Conservation (phyloP, 92 coral and sea anemone species). For the Epizoanthus illoricatus region DNA sequence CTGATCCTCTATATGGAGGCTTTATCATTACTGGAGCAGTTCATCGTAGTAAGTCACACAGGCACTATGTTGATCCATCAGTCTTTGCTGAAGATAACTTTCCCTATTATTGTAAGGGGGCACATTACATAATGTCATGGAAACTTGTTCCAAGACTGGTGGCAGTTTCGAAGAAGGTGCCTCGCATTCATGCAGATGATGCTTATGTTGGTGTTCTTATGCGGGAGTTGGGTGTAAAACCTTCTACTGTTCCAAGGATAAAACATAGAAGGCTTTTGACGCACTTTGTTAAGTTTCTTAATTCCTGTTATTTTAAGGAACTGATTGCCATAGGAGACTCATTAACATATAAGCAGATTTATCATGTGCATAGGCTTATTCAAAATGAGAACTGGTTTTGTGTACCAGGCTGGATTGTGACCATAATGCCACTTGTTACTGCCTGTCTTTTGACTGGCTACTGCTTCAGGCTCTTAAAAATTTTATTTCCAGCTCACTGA, state of each 20-base stretch:
- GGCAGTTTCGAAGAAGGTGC: slow-evolving; percentile 50
- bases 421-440: slow-evolving; percentile 20
- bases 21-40: slow-evolving; percentile 59
- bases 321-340: slow-evolving; percentile 80
- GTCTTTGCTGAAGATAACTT: slow-evolving; percentile 56
- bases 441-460: slow-evolving; percentile 21
- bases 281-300: slow-evolving; percentile 44
- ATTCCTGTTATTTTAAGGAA: slow-evolving; percentile 65
- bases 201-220: slow-evolving; percentile 75
- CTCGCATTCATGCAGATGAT: slow-evolving; percentile 70
- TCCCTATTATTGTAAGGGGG: slow-evolving; percentile 84
- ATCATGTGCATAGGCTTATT: slow-evolving; percentile 60
- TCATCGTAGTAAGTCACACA: slow-evolving; percentile 59
- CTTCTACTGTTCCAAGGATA: slow-evolving; percentile 58
- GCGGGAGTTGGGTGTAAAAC: slow-evolving; percentile 53
- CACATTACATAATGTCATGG: slow-evolving; percentile 71
- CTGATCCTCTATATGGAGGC: slow-evolving; percentile 73
- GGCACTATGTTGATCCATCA: slow-evolving; percentile 67
- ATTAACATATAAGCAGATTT: slow-evolving; percentile 60
- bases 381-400: slow-evolving; percentile 24
- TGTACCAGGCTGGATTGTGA: slow-evolving; percentile 13
- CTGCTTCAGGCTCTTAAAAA: slow-evolving; percentile 12
- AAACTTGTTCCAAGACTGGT: slow-evolving; percentile 68
- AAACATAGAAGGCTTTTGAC: slow-evolving; percentile 48
- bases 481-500: slow-evolving; percentile 9